Percentiles rank a stretch among this genome's conserved stretches.
Conservation (phyloP, 2,888 invertebrate species). For the Mimachlamys varia region DNA sequence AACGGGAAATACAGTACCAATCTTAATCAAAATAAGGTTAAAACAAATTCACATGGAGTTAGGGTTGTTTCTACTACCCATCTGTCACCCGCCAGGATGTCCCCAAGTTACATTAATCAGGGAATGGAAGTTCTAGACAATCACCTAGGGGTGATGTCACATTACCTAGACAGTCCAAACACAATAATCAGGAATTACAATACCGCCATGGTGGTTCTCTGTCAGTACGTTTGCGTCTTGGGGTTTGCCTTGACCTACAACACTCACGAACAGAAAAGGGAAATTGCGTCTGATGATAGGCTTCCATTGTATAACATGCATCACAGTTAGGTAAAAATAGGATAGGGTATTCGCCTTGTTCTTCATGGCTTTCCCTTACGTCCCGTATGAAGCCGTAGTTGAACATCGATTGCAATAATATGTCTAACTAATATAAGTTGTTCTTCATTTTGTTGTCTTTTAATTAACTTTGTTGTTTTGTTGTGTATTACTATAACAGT, state of each 20-base stretch:
- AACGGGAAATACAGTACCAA: neutral
- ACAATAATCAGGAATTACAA: neutral
- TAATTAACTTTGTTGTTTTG: too few species aligned
- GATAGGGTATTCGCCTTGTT: too few species aligned
- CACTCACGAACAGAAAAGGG: neutral
- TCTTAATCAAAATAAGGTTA: neutral
- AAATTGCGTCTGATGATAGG: neutral
- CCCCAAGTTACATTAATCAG: conserved; percentile 22
- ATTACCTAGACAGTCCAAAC: neutral
- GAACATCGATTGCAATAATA: too few species aligned
- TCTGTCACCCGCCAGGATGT: neutral
- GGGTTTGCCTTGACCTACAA: neutral
- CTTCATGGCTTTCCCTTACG: too few species aligned
- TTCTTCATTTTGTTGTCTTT: too few species aligned
- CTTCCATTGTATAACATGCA: neutral
- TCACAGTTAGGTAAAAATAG: too few species aligned
- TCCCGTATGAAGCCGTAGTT: too few species aligned
- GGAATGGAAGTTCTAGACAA: conserved; percentile 13
- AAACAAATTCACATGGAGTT: neutral
- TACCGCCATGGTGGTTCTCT: neutral
- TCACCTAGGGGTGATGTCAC: neutral
- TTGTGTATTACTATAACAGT: too few species aligned
- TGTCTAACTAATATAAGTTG: too few species aligned
- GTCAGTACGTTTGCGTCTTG: neutral
- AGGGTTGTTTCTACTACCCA: neutral